Percentiles rank a stretch among this genome's conserved stretches.
phyloP scores from a whole-genome alignment of 1,140 invertebrate genomes.

The Chlorops oryzae region DNA sequence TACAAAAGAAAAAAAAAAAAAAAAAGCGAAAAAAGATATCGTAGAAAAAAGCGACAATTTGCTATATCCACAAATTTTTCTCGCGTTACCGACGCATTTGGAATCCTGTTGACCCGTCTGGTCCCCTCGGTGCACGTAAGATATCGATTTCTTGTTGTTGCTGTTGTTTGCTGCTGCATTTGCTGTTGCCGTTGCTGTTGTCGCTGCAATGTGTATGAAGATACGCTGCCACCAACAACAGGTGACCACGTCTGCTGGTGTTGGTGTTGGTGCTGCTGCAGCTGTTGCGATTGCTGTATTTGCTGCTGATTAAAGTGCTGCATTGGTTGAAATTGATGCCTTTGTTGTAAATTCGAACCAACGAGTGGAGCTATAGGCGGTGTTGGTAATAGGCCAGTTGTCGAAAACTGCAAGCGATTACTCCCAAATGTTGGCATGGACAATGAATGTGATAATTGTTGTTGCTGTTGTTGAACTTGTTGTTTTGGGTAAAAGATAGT shows the following conservation, averaged over 20 bases:
- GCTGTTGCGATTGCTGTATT: constrained; percentile 8
- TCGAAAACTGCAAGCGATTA: no score
- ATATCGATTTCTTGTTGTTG: constrained; percentile 31
- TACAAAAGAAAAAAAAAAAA: no score
- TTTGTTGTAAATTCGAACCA: constrained; percentile 1
- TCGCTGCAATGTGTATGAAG: constrained; percentile 35
- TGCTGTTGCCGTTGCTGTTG: constrained; percentile 27
- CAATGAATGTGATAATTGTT: constrained; percentile 5
- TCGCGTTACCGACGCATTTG: constrained; percentile 52
- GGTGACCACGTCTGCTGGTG: constrained; percentile 40
- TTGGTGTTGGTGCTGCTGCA: constrained; percentile 8
- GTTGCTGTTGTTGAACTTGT: neutral
- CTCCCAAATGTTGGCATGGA: no score
- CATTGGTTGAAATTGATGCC: neutral
- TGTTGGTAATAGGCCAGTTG: constrained; percentile 4
- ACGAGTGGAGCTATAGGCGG: constrained; percentile 3
- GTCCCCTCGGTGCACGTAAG: constrained; percentile 52
- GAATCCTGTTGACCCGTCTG: constrained; percentile 55
- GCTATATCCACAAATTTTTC: no score
- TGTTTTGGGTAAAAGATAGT: neutral
- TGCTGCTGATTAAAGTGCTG: neutral
- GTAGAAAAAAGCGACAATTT: neutral
- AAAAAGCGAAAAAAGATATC: no score
- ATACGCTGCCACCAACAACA: constrained; percentile 39
- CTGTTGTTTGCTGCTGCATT: constrained; percentile 17